Evolutionary conservation across 2,113 vertebrate genomes (phyloP).

Genomic region (Triplophysa tibetana): DNA sequence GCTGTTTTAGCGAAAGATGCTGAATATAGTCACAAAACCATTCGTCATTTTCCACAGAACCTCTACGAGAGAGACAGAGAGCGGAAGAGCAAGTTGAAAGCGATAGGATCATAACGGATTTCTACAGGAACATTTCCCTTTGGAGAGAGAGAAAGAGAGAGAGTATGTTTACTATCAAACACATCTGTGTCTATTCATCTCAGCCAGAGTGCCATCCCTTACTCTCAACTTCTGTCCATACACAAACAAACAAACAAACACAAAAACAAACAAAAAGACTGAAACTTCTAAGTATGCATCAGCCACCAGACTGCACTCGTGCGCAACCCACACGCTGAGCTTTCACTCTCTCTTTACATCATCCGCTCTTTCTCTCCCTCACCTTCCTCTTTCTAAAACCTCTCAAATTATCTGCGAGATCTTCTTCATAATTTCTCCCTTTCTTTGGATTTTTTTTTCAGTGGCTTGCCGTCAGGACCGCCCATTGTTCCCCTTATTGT

Average conservation of each 20-base stretch:
- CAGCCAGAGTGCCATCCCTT: constrained; percentile 47
- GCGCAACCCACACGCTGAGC: neutral
- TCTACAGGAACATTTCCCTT: constrained; percentile 37
- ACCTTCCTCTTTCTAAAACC: constrained; percentile 25
- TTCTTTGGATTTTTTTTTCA: constrained; percentile 61
- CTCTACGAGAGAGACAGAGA: constrained; percentile 41
- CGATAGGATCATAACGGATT: constrained; percentile 32
- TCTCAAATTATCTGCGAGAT: constrained; percentile 55
- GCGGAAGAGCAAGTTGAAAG: constrained; percentile 29
- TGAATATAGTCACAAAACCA: constrained; percentile 64
- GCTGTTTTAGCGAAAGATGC: neutral
- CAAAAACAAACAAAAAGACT: constrained; percentile 44
- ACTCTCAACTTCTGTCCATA: constrained; percentile 52
- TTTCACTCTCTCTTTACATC: constrained; percentile 3
- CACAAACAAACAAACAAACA: constrained; percentile 31
- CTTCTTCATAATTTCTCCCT: constrained; percentile 59
- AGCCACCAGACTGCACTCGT: constrained; percentile 44
- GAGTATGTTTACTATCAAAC: constrained; percentile 52
- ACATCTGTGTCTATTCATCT: constrained; percentile 59
- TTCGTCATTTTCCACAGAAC: constrained; percentile 60
- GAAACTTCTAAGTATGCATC: constrained; percentile 56
- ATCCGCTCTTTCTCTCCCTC: constrained; percentile 15
- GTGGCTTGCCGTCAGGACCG: constrained; percentile 54
- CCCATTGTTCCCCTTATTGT: constrained; percentile 56
- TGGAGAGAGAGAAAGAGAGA: constrained; percentile 21